Base-by-base conservation (phyloP, 2,888 invertebrate genomes). In the Phortica okadai region DNA sequence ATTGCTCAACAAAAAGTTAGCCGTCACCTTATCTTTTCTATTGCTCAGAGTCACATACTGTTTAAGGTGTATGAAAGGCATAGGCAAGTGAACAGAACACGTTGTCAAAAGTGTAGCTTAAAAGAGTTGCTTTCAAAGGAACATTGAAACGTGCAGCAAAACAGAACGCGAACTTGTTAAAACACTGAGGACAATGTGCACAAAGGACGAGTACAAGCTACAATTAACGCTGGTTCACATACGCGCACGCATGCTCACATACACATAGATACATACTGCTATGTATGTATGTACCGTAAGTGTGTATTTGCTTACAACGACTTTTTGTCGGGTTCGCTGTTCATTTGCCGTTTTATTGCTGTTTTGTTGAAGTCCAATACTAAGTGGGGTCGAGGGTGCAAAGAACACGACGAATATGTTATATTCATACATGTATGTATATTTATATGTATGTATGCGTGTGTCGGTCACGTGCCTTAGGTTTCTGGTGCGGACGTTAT, bases 321-420 rank as follows among this genome's bases (percentile, higher is more conserved):
- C 64, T 85, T 81, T 78, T 82, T 78, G 87, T 87, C 80, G 77
- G 82, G 85, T 87, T 84, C 87, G 84, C 84, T 87, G 86, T 87
- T 87, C 85, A 84, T 87, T 87, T 87, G 82, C 80, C 81, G 41
- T 85, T 87, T 85, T 87, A 87, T 85, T 84, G 82, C 86, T 80
- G 74, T 77, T 80, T 59, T 59, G 5, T 66, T 66, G n/a, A 8
- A 7, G 59, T n/a, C 16, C 10, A n/a, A n/a, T 7, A 62, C 62
- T 16, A 6, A 25, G 25, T 25, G 62, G 62, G 25, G 16, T 25
- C n/a, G 25, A 8, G 10, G 62, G 10, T 5, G 25, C 21, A 5
- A 16, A 10, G 62, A 10, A 79, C 59, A 79, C 67, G 77, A 77
- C 77, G 72, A 56, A 33, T 54, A 54, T 72, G n/a, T 14, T 41